Base-by-base conservation (phyloP, 1,140 invertebrate genomes). In the Conus ventricosus region DNA sequence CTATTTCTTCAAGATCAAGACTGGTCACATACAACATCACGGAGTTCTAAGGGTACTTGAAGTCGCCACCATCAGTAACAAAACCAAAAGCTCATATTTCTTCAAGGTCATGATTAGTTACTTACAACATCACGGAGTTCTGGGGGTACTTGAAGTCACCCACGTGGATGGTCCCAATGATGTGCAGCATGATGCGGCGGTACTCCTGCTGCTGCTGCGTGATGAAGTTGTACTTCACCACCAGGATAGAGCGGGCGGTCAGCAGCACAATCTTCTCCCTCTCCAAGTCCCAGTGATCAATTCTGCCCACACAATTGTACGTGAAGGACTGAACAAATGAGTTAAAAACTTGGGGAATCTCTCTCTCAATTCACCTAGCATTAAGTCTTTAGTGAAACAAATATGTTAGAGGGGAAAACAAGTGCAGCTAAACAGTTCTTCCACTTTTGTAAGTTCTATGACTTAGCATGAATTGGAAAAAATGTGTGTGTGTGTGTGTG, bases 221-320 rank as follows among this genome's bases (percentile, higher is more conserved):
- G 91, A 98, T 98, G 92, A 98, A 98, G 94, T 98, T 97, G 95
- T 97, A 98, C 84, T 98, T 98, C 55, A 97, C 96, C 23, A 97
- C 96, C 90, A 97, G 96, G 8, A 98, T 94, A 11, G 96, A 96
- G 90, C 96, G 96, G 53, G 97, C 96, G 91, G 67, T 71, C 67
- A 71, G 67, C 67, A 71, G 67, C 67, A 71, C 67, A 20, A 60
- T 85, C 57, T 27, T 82, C 80, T 82, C 80, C n/a, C 80, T 82
- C 80, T 82, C 27, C 54, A 51, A 17, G 39, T 82, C 80, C 54
- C 80, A 53, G 39, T 27, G 80, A n/a, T 55, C 39, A 27, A 82
- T 82, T 25, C 39, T 39, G 67, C 23, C 39, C 39, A 39, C 39
- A 39, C 39, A 39, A 39, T 3, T 39, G 39, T 39, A 3, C 3